These are phyloP conservation scores for Amiota mariae DNA, from an alignment of 2,888 invertebrate species.

Conservation along the genomic window DNA sequence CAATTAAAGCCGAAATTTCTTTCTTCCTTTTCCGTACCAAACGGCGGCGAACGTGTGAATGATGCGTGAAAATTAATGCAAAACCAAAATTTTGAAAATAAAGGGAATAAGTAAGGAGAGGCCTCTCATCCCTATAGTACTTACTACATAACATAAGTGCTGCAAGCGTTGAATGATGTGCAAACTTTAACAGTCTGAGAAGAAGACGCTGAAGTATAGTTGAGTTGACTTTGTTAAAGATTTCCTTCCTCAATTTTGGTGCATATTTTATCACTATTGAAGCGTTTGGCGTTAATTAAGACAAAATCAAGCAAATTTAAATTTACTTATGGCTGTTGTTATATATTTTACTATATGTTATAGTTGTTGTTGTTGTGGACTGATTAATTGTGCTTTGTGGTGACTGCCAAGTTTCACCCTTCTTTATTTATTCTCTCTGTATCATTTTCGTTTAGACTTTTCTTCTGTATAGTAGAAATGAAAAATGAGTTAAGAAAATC, in stretches of 20 bases:
- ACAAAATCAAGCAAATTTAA: slow-evolving; percentile 70
- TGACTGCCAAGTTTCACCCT: slow-evolving; percentile 49
- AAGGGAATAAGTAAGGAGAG: not conserved
- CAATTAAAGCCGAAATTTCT: slow-evolving; percentile 67
- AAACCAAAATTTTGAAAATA: slow-evolving; percentile 41
- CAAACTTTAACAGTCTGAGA: slow-evolving; percentile 19
- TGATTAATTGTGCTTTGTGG: slow-evolving; percentile 66
- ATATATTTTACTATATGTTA: slow-evolving; percentile 8
- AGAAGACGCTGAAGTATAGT: too few species aligned
- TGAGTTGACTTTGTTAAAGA: slow-evolving; percentile 16
- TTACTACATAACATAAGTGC: slow-evolving; percentile 17
- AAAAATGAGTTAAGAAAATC: slow-evolving; percentile 71
- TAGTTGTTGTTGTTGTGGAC: slow-evolving; percentile 31
- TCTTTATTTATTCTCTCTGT: slow-evolving; percentile 2
- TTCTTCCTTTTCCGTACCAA: slow-evolving; percentile 37
- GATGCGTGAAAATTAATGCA: slow-evolving; percentile 69
- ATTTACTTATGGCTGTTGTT: slow-evolving; percentile 59
- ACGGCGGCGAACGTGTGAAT: slow-evolving; percentile 66
- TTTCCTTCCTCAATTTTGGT: slow-evolving; percentile 41
- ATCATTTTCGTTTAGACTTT: slow-evolving; percentile 22
- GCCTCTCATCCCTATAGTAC: too few species aligned
- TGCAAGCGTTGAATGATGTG: slow-evolving; percentile 58
- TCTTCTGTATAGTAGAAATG: slow-evolving; percentile 48
- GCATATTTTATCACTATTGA: slow-evolving; percentile 73
- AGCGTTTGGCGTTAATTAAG: slow-evolving; percentile 73